Base-by-base conservation (phyloP, 2,888 invertebrate species). In the Pecten maximus region DNA sequence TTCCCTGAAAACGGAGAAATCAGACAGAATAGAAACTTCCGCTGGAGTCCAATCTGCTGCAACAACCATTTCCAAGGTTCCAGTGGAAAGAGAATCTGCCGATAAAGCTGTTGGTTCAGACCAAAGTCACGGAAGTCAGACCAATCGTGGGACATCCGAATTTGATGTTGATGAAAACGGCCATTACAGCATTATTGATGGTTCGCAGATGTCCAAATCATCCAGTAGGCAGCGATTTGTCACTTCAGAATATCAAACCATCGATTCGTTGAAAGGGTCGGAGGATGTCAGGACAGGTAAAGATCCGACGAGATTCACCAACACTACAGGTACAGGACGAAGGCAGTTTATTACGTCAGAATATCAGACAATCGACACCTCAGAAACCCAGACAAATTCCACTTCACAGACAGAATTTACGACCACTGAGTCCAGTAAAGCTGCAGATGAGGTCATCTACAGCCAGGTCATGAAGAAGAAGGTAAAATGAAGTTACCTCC, bases 401-500 rank as follows among this genome's bases (percentile, higher is more conserved):
- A 74, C 3, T 12, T 74, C 74, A 74, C 74, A 74, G 35, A 35
- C 35, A 74, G 74, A 74, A 74, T 74, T 74, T 35, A 74, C 74
- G 0, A 2, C 35, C 6, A 1, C 74, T 1, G 28, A 74, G 23
- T 74, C 74, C 35, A 74, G 6, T 35, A 74, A 28, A 35, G 74
- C 74, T 1, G 74, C 74, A 74, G 74, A 74, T 10, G 74, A 74
- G 35, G 74, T 35, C 0, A 74, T 74, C 1, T 74, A 74, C 74
- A 74, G 74, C 6, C 74, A 74, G 23, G 74, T 74, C 12, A 74
- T 74, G 35, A 74, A 74, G 28, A 74, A 74, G 74, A 74, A 74
- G 74, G 74, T 74, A 74, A 74, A 74, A 74, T 35, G 12, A 35
- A 74, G 28, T 74, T 74, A 74, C 74, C 74, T 74, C 74, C 74